A percentile compares a stretch with the other conserved stretches of the same genome.
These are phyloP conservation scores for Rhingia rostrata DNA, from an alignment of 2,888 invertebrate genomes.

Conservation along the genomic window DNA sequence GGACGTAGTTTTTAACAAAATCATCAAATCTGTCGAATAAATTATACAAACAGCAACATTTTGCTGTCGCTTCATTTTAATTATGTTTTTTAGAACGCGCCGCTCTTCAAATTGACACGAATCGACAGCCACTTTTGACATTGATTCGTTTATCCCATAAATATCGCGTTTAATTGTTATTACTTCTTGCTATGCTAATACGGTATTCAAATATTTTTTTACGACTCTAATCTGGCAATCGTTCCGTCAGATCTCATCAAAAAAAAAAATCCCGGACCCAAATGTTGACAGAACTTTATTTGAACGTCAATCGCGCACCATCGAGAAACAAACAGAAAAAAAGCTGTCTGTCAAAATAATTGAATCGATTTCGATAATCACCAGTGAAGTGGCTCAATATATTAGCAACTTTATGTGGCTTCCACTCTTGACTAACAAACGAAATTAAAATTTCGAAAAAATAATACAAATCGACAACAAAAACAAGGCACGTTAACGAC, in stretches of 20 bases:
- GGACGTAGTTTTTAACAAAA: constrained; percentile 11
- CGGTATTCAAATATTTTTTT: constrained; percentile 44
- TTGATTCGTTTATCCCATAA: constrained; percentile 71
- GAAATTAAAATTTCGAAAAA: constrained; percentile 24
- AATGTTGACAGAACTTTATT: constrained; percentile 37
- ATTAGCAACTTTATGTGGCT: constrained; percentile 60
- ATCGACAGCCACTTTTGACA: constrained; percentile 64
- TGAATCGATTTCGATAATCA: constrained; percentile 70
- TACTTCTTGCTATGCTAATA: constrained; percentile 61
- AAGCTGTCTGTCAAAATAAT: constrained; percentile 68
- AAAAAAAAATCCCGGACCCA: not conserved
- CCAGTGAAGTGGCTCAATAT: constrained; percentile 63
- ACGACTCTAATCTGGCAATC: constrained; percentile 53
- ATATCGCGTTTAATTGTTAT: constrained; percentile 70
- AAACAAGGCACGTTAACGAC: constrained; percentile 44
- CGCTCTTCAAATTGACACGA: constrained; percentile 62
- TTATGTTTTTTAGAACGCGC: constrained; percentile 20
- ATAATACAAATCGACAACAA: constrained; percentile 55
- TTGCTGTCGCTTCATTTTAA: not conserved
- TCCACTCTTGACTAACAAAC: constrained; percentile 9
- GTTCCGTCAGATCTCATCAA: constrained; percentile 51
- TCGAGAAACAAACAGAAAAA: constrained; percentile 45
- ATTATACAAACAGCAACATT: constrained; percentile 14
- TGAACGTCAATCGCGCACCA: not conserved
- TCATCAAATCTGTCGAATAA: constrained; percentile 17